Conservation (phyloP, 1,140 invertebrate species). For the Drosophila ogumai region DNA sequence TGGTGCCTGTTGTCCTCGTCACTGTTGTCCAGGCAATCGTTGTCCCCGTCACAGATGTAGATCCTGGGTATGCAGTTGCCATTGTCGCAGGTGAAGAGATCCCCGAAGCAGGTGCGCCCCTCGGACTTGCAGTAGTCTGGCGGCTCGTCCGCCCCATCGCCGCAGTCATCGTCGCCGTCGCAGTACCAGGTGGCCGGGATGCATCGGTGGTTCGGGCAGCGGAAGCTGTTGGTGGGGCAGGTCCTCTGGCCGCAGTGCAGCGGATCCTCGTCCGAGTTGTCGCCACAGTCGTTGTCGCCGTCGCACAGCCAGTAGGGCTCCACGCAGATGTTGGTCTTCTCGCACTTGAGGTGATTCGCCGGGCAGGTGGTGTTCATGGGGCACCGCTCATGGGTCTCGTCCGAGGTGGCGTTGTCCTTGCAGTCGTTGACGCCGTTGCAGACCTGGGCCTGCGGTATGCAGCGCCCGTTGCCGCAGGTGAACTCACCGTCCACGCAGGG, state of each 20-base stretch:
- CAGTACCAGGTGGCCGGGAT: constrained; percentile 97
- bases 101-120: constrained; percentile 97
- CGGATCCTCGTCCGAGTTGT: constrained; percentile 97
- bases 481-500: constrained; percentile 96
- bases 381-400: constrained; percentile 95
- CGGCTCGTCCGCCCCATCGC: constrained; percentile 95
- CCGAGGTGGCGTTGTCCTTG: constrained; percentile 96
- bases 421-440: constrained; percentile 98
- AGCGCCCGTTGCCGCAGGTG: constrained; percentile 95
- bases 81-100: constrained; percentile 98
- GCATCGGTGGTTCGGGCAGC: constrained; percentile 94
- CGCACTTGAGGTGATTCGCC: constrained; percentile 94
- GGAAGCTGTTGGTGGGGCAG: constrained; percentile 96
- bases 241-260: constrained; percentile 94
- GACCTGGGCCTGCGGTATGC: constrained; percentile 94
- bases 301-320: constrained; percentile 98
- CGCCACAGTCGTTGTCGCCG: constrained; percentile 97
- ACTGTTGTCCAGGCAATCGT: constrained; percentile 95
- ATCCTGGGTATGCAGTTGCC: constrained; percentile 98
- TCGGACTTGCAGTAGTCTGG: constrained; percentile 96
- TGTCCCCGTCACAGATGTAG: constrained; percentile 98
- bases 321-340: constrained; percentile 97
- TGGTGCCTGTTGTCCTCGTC: constrained; percentile 96
- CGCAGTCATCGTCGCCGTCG: constrained; percentile 93
- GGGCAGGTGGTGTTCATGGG: constrained; percentile 94